phyloP scores from a whole-genome alignment of 2,113 vertebrate genomes.

The Phylloscopus whistleri region DNA sequence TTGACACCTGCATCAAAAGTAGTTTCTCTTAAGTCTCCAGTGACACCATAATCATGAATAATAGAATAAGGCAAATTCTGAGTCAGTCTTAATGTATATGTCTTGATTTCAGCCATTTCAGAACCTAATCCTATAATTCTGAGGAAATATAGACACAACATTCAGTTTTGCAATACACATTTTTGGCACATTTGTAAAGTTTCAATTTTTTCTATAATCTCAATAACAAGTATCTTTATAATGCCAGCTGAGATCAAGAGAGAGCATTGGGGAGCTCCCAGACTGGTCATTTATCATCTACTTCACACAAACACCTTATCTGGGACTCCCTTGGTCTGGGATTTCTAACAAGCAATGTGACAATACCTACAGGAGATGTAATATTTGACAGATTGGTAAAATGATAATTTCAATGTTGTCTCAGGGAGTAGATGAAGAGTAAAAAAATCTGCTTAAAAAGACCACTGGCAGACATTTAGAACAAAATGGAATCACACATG shows the following conservation, averaged over 20 bases:
- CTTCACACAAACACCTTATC: neutral
- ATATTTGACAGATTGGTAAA: neutral
- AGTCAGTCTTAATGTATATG: neutral
- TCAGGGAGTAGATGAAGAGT: neutral
- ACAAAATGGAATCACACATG: neutral
- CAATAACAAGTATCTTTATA: neutral
- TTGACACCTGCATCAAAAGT: neutral
- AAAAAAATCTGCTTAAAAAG: neutral
- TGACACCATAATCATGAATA: rapidly evolving
- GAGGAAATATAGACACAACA: neutral
- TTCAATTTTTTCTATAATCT: neutral
- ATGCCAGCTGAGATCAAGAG: neutral
- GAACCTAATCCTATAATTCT: neutral
- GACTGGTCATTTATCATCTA: neutral
- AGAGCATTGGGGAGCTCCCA: neutral
- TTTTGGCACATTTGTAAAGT: neutral
- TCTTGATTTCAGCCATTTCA: neutral
- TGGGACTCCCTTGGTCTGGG: neutral
- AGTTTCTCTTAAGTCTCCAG: neutral
- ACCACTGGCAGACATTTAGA: neutral
- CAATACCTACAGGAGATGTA: neutral
- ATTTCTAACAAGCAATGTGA: neutral
- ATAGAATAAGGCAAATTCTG: neutral
- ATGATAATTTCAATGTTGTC: neutral
- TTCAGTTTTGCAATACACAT: neutral